Evolutionary conservation across 2,113 vertebrate species (phyloP).

Genomic region (Phaetusa simplex): DNA sequence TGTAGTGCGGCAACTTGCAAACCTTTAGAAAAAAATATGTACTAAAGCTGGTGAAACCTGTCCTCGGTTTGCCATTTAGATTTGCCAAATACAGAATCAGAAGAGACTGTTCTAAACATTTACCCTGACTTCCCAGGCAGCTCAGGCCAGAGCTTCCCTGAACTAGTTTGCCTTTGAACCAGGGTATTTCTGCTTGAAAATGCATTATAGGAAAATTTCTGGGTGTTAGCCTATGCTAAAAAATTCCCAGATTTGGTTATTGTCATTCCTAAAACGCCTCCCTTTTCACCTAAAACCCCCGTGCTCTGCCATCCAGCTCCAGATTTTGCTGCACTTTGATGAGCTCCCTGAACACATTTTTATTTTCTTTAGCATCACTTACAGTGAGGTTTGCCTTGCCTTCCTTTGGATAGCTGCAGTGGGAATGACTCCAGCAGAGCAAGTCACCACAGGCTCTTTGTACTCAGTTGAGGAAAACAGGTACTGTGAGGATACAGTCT

Average conservation of each 20-base stretch:
- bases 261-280: not conserved
- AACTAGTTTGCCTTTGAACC: conserved; percentile 21
- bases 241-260: not conserved
- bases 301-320: not conserved
- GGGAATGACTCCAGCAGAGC: not conserved
- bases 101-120: not conserved
- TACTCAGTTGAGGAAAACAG: not conserved
- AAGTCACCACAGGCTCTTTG: not conserved
- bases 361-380: not conserved
- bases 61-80: conserved; percentile 24
- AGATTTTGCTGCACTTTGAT: not conserved
- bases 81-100: not conserved
- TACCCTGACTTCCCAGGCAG: not conserved
- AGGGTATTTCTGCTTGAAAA: conserved; percentile 17
- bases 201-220: conserved; percentile 19
- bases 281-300: not conserved
- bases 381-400: not conserved
- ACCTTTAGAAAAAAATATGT: not conserved
- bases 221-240: not conserved
- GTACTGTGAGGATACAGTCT: not conserved
- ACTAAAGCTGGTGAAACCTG: conserved; percentile 38
- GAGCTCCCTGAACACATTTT: not conserved
- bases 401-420: not conserved
- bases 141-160: not conserved
- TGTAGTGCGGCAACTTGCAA: not conserved